A percentile compares a stretch with the other conserved stretches of the same genome.
Evolutionary conservation across 2,113 vertebrate genomes (phyloP).

Genomic region (Mus spicilegus): DNA sequence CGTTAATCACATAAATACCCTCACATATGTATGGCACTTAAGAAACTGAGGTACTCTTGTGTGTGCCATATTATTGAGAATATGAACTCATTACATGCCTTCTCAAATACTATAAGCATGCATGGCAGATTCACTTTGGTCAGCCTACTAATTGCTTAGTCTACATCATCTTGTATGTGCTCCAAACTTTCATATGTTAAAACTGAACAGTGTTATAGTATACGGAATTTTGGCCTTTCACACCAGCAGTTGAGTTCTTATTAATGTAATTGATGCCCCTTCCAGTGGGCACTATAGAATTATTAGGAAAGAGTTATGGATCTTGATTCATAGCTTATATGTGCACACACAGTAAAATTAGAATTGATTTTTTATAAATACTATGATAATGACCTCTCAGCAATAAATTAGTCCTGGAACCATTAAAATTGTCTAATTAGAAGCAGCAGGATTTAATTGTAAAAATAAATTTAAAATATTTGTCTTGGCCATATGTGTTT

Average conservation of each 20-base stretch:
- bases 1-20: not conserved
- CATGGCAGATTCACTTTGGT: accelerated
- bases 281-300: constrained; percentile 62
- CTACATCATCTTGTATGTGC: not conserved
- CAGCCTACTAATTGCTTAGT: not conserved
- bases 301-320: constrained; percentile 69
- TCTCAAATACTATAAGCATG: not conserved
- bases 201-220: not conserved
- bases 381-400: constrained; percentile 64
- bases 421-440: constrained; percentile 58
- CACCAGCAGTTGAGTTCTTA: not conserved
- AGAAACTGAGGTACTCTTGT: not conserved
- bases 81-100: not conserved
- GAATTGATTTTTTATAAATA: constrained; percentile 65
- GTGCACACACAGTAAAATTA: constrained; percentile 62
- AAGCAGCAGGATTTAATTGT: constrained; percentile 59
- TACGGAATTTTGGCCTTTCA: not conserved
- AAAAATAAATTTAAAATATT: constrained; percentile 66
- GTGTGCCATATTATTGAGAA: not conserved
- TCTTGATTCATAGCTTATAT: constrained; percentile 60
- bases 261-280: not conserved
- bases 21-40: not conserved
- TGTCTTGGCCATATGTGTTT: constrained; percentile 65
- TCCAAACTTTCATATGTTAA: not conserved
- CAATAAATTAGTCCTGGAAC: constrained; percentile 27